A percentile compares a stretch with the other conserved stretches of the same genome.
phyloP scores from a whole-genome alignment of 1,140 invertebrate species.

The Sarcophaga bullata region DNA sequence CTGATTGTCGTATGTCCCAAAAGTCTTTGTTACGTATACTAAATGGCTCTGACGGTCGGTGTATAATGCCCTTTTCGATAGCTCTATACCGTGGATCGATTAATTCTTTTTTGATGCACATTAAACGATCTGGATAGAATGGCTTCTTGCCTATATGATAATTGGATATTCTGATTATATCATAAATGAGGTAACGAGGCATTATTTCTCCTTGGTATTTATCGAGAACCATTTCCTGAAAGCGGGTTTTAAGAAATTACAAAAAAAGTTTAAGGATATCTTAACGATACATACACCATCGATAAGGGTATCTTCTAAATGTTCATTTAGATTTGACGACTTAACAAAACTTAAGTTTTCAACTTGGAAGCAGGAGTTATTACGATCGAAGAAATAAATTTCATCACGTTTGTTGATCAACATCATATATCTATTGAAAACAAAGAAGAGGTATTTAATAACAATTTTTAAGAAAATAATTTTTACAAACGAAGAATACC shows the following conservation, averaged over 20 bases:
- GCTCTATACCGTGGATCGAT: conserved; percentile 77
- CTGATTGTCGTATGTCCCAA: conserved; percentile 80
- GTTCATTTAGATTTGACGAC: conserved; percentile 75
- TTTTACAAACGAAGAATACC: conserved; percentile 67
- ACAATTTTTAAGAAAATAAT: neutral
- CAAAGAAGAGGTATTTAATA: conserved; percentile 46
- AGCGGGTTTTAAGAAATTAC: neutral
- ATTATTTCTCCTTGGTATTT: conserved; percentile 77
- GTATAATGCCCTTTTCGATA: conserved; percentile 79
- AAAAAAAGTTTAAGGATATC: conserved; percentile 29
- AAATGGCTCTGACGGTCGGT: conserved; percentile 84
- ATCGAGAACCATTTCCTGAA: conserved; percentile 94
- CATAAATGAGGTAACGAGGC: conserved; percentile 95
- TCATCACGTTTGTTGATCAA: conserved; percentile 85
- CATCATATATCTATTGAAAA: conserved; percentile 88
- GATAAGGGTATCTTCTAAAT: conserved; percentile 85
- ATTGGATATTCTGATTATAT: conserved; percentile 88
- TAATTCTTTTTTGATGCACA: conserved; percentile 80
- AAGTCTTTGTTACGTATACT: conserved; percentile 89
- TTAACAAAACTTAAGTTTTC: conserved; percentile 82
- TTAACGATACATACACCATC: conserved; percentile 83
- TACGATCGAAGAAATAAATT: conserved; percentile 95
- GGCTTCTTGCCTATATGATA: conserved; percentile 80
- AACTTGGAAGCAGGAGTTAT: conserved; percentile 94
- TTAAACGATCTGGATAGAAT: conserved; percentile 80